Conservation (phyloP, 2,113 vertebrate genomes). For the Labrus mixtus region DNA sequence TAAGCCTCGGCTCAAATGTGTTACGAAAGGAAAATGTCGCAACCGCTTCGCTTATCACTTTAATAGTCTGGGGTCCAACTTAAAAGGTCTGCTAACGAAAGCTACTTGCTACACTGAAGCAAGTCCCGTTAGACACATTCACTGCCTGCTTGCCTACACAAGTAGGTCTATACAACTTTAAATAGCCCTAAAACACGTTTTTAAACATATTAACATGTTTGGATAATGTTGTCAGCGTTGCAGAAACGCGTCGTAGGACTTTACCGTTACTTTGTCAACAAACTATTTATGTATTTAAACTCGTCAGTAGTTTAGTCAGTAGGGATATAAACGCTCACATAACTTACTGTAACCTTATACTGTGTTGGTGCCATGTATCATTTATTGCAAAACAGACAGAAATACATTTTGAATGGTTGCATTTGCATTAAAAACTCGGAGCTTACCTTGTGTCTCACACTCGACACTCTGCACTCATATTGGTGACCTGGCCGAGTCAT, state of each 20-base stretch:
- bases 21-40: neutral
- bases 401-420: fast-evolving
- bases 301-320: too few species aligned
- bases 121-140: neutral
- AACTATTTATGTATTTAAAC: neutral
- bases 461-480: too few species aligned
- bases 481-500: too few species aligned
- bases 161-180: too few species aligned
- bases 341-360: neutral
- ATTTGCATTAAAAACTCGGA: neutral
- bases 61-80: neutral
- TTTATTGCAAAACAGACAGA: neutral
- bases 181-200: neutral
- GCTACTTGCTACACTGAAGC: neutral
- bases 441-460: conserved; percentile 14
- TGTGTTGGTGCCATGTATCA: neutral
- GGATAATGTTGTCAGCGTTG: neutral
- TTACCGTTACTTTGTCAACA: neutral
- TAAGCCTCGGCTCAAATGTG: neutral
- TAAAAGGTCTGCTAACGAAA: neutral
- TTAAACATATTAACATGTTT: neutral
- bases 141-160: too few species aligned
- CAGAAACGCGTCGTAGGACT: neutral
- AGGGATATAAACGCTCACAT: neutral
- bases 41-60: conserved; percentile 1